These are phyloP conservation scores for Chrysoperla carnea DNA, from an alignment of 1,140 invertebrate genomes.

Conservation along the genomic window DNA sequence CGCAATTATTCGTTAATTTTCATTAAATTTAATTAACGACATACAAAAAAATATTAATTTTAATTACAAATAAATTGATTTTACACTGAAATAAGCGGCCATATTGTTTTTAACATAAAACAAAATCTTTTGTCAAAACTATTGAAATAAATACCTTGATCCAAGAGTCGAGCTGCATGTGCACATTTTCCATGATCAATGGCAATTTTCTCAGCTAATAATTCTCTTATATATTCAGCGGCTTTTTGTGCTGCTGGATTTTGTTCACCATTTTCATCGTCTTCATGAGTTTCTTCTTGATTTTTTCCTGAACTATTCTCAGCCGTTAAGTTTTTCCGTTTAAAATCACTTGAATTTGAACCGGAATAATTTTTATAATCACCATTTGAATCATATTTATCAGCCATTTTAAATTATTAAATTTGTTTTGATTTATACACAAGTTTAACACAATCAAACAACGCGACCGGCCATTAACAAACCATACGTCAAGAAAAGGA, in stretches of 20 bases:
- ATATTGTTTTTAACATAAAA: too few species aligned
- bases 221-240: conserved; percentile 55
- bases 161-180: conserved; percentile 46
- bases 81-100: too few species aligned
- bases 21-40: too few species aligned
- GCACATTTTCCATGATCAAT: conserved; percentile 49
- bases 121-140: too few species aligned
- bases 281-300: conserved; percentile 18
- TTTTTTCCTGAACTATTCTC: conserved; percentile 7
- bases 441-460: background rate
- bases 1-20: too few species aligned
- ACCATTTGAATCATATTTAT: conserved; percentile 16
- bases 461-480: background rate
- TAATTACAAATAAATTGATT: too few species aligned
- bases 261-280: conserved; percentile 25
- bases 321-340: conserved; percentile 21
- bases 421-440: background rate
- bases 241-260: conserved; percentile 38
- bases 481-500: too few species aligned
- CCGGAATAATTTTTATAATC: conserved; percentile 11
- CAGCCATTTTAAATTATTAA: conserved; percentile 9
- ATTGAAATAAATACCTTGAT: conserved; percentile 37
- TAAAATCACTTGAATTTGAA: conserved; percentile 27
- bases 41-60: too few species aligned
- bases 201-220: conserved; percentile 53